phyloP scores from a whole-genome alignment of 2,888 invertebrate genomes.

The Lasioglossum pauxillum region DNA sequence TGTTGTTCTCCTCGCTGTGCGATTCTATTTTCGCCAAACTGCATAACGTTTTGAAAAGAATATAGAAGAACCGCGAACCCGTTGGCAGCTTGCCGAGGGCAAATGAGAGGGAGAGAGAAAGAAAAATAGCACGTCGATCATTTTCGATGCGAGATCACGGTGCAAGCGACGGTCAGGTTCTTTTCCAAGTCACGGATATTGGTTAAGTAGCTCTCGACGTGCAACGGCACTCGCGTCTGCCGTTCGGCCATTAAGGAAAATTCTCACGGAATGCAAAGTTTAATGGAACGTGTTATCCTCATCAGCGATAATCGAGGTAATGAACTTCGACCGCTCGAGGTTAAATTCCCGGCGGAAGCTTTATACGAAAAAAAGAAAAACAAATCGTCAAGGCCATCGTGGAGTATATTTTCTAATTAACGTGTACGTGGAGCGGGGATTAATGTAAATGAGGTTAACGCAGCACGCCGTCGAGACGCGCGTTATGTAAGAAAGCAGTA shows the following conservation, averaged over 20 bases:
- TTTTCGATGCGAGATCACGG: background rate
- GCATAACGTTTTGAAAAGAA: conserved; percentile 25
- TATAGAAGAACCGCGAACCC: conserved; percentile 36
- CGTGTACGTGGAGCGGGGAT: too few relatives aligned
- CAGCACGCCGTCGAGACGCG: background rate
- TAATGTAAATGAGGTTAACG: background rate
- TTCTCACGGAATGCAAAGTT: conserved; percentile 27
- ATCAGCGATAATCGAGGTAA: conserved; percentile 21
- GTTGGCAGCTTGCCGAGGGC: conserved; percentile 34
- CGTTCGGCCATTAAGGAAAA: conserved; percentile 24
- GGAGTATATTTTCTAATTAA: background rate
- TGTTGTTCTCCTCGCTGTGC: background rate
- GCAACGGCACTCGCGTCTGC: background rate
- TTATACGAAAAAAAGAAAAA: background rate
- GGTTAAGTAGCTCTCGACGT: conserved; percentile 19
- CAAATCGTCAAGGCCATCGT: background rate
- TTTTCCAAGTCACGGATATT: conserved; percentile 30
- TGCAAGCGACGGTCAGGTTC: background rate
- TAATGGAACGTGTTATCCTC: conserved; percentile 27
- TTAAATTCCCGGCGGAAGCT: background rate
- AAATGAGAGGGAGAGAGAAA: conserved; percentile 2
- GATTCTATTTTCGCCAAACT: conserved; percentile 43
- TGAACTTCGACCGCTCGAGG: background rate
- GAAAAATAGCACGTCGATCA: background rate
- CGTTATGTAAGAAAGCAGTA: background rate